Percentiles rank a stretch among this genome's conserved stretches.
Evolutionary conservation across 2,888 invertebrate genomes (phyloP).

Genomic region (Alcis repandata): DNA sequence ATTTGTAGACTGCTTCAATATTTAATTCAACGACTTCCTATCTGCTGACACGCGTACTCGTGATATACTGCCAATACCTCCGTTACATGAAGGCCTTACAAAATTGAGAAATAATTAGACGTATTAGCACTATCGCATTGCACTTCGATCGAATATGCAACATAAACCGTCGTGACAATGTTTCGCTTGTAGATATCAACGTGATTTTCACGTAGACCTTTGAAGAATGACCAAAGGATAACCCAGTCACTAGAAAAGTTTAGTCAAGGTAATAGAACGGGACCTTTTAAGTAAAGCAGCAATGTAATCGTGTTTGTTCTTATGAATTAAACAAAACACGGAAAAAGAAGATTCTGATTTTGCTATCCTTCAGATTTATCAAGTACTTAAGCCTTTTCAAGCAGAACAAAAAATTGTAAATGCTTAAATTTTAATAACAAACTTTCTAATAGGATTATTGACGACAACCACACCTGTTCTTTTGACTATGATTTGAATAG

Average conservation of each 20-base stretch:
- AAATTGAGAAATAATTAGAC: constrained; percentile 14
- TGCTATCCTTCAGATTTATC: too few species aligned
- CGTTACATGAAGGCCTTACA: constrained; percentile 15
- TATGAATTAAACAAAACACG: too few species aligned
- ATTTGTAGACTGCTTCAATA: background rate
- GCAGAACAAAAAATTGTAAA: too few species aligned
- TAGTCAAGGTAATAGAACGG: background rate
- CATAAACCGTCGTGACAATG: constrained; percentile 2
- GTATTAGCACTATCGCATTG: constrained; percentile 7
- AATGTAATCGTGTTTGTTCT: too few species aligned
- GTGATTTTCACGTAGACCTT: background rate
- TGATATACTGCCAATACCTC: constrained; percentile 8
- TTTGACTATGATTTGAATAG: constrained; percentile 26
- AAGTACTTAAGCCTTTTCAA: too few species aligned
- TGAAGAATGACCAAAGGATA: background rate
- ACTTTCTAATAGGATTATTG: constrained; percentile 22
- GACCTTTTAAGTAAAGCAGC: background rate
- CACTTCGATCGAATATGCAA: background rate
- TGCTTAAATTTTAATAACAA: background rate
- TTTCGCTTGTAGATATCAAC: background rate
- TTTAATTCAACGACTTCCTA: background rate
- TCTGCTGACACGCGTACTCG: background rate
- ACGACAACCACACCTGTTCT: constrained; percentile 6
- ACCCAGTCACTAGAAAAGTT: too few species aligned
- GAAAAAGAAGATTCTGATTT: too few species aligned